A percentile compares a stretch with the other conserved stretches of the same genome.
phyloP scores from a whole-genome alignment of 2,113 vertebrate genomes.

The Nannospalax galili region DNA sequence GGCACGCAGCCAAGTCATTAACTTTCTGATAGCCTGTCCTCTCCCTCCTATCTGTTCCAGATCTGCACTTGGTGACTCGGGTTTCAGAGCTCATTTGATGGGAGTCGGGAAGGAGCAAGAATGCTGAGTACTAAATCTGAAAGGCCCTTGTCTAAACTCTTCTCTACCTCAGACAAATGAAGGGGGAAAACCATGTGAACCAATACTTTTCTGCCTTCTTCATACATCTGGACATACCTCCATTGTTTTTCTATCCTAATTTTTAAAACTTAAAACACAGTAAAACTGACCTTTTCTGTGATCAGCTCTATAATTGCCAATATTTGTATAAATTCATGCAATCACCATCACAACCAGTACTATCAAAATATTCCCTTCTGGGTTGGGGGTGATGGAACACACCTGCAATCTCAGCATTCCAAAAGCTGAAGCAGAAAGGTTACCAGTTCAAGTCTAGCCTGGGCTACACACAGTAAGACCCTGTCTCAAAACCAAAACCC shows the following conservation, averaged over 20 bases:
- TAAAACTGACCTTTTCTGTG: conserved; percentile 18
- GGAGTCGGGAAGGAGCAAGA: conserved; percentile 36
- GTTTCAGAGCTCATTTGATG: conserved; percentile 58
- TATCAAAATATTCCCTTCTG: not conserved
- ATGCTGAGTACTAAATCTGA: conserved; percentile 35
- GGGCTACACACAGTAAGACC: not conserved
- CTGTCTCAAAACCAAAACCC: not conserved
- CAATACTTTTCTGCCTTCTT: not conserved
- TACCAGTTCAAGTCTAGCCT: not conserved
- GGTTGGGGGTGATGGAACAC: not conserved
- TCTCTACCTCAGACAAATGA: not conserved
- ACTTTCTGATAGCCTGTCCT: conserved; percentile 72
- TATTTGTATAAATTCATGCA: not conserved
- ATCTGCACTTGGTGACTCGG: conserved; percentile 64
- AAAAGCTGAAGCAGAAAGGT: not conserved
- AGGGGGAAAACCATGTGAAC: not conserved
- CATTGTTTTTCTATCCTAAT: not conserved
- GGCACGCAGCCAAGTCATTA: conserved; percentile 73
- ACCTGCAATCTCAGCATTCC: not conserved
- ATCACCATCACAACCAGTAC: not conserved
- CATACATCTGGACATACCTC: not conserved
- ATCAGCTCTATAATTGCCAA: not conserved
- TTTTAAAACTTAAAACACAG: not conserved
- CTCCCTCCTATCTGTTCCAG: conserved; percentile 71
- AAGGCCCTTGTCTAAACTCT: not conserved